Conservation (phyloP, 2,797 vertebrate genomes). For the Masticophis lateralis region DNA sequence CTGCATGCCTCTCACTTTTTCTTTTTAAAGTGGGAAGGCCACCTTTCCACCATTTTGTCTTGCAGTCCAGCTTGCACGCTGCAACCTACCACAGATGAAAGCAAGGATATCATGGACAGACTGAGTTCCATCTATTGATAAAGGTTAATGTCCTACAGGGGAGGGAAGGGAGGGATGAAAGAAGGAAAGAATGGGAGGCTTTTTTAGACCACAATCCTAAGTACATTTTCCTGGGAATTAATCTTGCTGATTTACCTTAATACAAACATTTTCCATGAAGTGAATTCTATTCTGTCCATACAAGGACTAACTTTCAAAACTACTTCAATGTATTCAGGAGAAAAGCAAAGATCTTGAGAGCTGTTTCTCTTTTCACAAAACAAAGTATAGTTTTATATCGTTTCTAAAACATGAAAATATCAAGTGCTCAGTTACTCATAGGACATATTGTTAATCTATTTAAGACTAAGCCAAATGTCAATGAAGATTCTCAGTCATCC, state of each 20-base stretch:
- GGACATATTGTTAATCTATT: neutral
- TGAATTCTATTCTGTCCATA: neutral
- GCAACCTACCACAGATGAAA: neutral
- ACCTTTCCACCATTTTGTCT: neutral
- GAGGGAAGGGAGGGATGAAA: neutral
- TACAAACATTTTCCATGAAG: neutral
- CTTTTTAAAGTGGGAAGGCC: neutral
- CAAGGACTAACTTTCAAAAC: neutral
- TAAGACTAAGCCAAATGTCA: neutral
- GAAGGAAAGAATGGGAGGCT: neutral
- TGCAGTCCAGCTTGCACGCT: neutral
- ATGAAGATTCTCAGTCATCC: neutral
- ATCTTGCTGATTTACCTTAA: neutral
- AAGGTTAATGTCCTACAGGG: neutral
- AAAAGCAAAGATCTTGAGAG: neutral
- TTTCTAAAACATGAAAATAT: neutral
- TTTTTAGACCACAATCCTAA: neutral
- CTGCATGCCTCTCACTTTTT: neutral
- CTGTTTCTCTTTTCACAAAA: neutral
- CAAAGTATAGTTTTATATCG: neutral
- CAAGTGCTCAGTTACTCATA: neutral
- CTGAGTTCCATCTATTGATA: neutral
- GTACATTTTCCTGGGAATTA: neutral
- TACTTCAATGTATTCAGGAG: neutral
- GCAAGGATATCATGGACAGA: neutral